phyloP scores from a whole-genome alignment of 2,797 vertebrate species.

The Fundulus diaphanus region DNA sequence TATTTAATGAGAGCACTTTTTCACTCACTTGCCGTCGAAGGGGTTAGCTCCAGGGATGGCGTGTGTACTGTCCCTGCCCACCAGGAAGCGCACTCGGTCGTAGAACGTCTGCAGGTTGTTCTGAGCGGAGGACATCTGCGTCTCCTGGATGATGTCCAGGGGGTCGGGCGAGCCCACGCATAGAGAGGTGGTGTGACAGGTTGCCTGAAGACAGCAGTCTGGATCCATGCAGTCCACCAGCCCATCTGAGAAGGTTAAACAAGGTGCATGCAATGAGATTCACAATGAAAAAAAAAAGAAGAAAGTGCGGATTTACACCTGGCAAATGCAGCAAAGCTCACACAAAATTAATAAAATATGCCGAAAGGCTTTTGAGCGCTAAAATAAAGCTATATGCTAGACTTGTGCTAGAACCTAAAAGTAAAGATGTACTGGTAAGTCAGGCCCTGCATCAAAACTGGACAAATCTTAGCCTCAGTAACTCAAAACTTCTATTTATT shows the following conservation, averaged over 20 bases:
- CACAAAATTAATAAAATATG: neutral
- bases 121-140: conserved; percentile 85
- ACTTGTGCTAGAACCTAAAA: neutral
- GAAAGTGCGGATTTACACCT: conserved; percentile 48
- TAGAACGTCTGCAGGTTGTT: conserved; percentile 94
- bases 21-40: conserved; percentile 93
- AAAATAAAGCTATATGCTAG: neutral
- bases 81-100: conserved; percentile 92
- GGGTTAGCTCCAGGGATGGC: conserved; percentile 90
- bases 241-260: conserved; percentile 86
- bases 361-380: neutral
- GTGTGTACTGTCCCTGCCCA: conserved; percentile 95
- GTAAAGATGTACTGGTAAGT: neutral
- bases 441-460: neutral
- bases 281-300: conserved; percentile 46
- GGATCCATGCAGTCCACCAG: conserved; percentile 98
- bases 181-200: conserved; percentile 88
- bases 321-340: conserved; percentile 30
- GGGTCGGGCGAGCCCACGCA: conserved; percentile 96
- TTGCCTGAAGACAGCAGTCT: conserved; percentile 95
- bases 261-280: conserved; percentile 28
- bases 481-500: neutral
- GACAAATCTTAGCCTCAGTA: neutral
- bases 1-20: conserved; percentile 13
- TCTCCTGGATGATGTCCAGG: conserved; percentile 97